Percentiles rank a stretch among this genome's conserved stretches.
Conservation (phyloP, 1,140 invertebrate genomes). For the Nebria ingens region DNA sequence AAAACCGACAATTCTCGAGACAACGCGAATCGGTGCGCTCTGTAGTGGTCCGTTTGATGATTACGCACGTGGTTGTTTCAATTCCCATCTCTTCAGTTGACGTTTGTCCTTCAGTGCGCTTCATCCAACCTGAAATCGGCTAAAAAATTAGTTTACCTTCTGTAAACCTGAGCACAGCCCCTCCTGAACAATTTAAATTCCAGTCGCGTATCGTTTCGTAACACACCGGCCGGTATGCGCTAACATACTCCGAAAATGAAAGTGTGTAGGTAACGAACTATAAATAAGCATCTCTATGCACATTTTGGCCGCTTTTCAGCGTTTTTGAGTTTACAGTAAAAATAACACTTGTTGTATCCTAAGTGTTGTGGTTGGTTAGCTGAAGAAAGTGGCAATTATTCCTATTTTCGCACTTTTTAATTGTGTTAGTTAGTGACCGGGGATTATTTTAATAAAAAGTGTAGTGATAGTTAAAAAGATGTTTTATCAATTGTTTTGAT, state of each 20-base stretch:
- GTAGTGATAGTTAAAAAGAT: neutral
- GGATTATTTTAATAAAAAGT: neutral
- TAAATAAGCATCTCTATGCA: neutral
- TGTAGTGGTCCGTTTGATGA: neutral
- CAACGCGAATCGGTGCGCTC: neutral
- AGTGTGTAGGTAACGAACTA: neutral
- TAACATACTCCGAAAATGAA: constrained; percentile 2
- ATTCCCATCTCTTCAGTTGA: neutral
- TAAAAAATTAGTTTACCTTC: too few relatives aligned
- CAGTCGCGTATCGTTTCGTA: neutral
- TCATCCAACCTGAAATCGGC: too few relatives aligned
- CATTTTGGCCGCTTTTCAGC: neutral
- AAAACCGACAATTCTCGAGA: neutral
- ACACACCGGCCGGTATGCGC: neutral
- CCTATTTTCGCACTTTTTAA: too few relatives aligned
- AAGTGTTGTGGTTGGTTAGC: neutral
- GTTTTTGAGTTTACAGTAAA: neutral
- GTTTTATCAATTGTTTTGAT: constrained; percentile 2
- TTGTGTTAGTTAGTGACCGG: too few relatives aligned
- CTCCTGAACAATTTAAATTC: neutral
- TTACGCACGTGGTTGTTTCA: constrained; percentile 2
- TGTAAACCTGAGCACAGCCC: too few relatives aligned
- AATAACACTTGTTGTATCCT: neutral
- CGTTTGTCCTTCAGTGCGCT: too few relatives aligned
- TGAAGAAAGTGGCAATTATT: too few relatives aligned